A percentile compares a stretch with the other conserved stretches of the same genome.
Conservation (phyloP, 1,140 invertebrate genomes). For the Drosophila ficusphila region DNA sequence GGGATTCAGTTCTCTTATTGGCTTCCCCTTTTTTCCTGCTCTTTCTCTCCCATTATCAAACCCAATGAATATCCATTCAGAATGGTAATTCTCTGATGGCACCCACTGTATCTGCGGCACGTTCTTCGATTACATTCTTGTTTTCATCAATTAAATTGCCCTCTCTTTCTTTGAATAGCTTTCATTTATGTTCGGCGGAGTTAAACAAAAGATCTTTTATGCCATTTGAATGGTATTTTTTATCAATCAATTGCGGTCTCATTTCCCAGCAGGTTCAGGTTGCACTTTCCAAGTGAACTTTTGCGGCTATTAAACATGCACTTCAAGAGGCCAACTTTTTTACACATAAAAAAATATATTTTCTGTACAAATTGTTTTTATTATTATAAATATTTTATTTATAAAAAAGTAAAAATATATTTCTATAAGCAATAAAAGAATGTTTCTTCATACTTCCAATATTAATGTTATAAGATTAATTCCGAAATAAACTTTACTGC, state of each 20-base stretch:
- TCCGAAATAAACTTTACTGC: too few species aligned
- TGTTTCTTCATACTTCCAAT: too few species aligned
- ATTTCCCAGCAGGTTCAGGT: slow-evolving; percentile 68
- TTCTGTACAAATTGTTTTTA: not conserved
- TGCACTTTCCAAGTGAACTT: slow-evolving; percentile 75
- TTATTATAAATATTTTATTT: too few species aligned
- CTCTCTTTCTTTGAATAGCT: slow-evolving; percentile 19
- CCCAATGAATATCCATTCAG: slow-evolving; percentile 9
- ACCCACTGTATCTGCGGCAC: slow-evolving; percentile 29
- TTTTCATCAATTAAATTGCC: slow-evolving; percentile 42
- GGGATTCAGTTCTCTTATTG: slow-evolving; percentile 5
- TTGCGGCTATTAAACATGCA: slow-evolving; percentile 52
- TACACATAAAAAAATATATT: not conserved
- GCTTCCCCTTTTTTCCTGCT: not conserved
- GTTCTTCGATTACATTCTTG: slow-evolving; percentile 23
- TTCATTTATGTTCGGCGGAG: slow-evolving; percentile 23
- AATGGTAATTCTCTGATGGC: slow-evolving; percentile 21
- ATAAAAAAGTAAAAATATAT: too few species aligned
- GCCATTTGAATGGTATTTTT: slow-evolving; percentile 51
- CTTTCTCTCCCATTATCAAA: not conserved
- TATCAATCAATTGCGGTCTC: slow-evolving; percentile 74
- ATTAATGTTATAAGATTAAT: too few species aligned
- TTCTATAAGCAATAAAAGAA: too few species aligned
- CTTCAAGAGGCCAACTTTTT: not conserved
- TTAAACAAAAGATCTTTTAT: slow-evolving; percentile 33